Percentiles rank a stretch among this genome's conserved stretches.
These are phyloP conservation scores for Ormyrus thymus DNA, from an alignment of 2,888 invertebrate genomes.

Conservation along the genomic window DNA sequence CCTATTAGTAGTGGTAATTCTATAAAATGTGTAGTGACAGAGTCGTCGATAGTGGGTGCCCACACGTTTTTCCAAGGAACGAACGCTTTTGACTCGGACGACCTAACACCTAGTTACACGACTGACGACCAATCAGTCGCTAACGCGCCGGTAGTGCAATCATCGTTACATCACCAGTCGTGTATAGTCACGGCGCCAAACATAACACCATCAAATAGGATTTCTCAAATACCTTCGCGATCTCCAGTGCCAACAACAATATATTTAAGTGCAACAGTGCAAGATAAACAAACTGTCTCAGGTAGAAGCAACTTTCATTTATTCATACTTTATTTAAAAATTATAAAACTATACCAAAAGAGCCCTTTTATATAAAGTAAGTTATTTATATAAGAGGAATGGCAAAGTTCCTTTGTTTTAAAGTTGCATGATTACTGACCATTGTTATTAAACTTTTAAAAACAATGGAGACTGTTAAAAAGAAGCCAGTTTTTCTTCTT, in stretches of 20 bases:
- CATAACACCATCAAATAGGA: slow-evolving; percentile 78
- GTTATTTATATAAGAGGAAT: no score
- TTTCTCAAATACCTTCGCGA: slow-evolving; percentile 78
- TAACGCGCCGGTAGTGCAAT: slow-evolving; percentile 66
- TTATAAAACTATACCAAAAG: not conserved
- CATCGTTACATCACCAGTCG: slow-evolving; percentile 79
- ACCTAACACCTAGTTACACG: slow-evolving; percentile 75
- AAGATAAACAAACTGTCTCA: slow-evolving; percentile 31
- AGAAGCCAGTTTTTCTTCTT: no score
- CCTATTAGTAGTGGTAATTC: slow-evolving; percentile 75
- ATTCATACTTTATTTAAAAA: not conserved
- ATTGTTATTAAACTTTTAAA: no score
- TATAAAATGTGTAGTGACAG: slow-evolving; percentile 46
- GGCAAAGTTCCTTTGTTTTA: no score
- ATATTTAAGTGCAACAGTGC: slow-evolving; percentile 67
- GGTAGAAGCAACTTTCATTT: slow-evolving; percentile 18
- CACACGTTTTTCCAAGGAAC: slow-evolving; percentile 81
- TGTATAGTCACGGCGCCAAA: slow-evolving; percentile 85
- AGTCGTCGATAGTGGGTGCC: slow-evolving; percentile 61
- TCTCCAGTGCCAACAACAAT: slow-evolving; percentile 72
- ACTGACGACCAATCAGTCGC: slow-evolving; percentile 70
- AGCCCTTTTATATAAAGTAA: no score
- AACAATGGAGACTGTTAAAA: no score
- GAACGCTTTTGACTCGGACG: slow-evolving; percentile 78
- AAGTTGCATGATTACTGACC: no score